Evolutionary conservation across 2,113 vertebrate genomes (phyloP).

Genomic region (Amblyopsis rosae): DNA sequence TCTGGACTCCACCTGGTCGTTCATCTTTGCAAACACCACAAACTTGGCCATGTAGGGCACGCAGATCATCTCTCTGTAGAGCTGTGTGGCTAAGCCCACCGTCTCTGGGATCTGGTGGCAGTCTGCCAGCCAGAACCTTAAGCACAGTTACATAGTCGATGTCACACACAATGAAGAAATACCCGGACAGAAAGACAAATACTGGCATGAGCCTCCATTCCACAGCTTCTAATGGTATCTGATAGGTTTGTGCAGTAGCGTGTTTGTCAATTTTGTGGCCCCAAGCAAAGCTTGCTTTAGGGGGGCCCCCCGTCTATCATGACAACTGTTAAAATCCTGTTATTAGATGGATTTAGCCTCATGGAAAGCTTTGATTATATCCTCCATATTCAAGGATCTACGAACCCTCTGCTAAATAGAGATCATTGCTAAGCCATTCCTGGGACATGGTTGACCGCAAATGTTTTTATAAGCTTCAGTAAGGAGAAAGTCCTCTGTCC

Average conservation of each 20-base stretch:
- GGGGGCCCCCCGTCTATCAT: no score
- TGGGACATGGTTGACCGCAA: no score
- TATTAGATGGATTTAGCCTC: no score
- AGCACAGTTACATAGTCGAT: not conserved
- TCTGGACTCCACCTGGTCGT: constrained; percentile 91
- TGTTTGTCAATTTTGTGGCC: no score
- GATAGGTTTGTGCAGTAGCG: not conserved
- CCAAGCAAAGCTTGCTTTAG: no score
- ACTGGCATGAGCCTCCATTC: not conserved
- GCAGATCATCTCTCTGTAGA: constrained; percentile 96
- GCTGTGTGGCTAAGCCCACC: constrained; percentile 90
- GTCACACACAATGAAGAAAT: not conserved
- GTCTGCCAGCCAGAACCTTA: constrained; percentile 96
- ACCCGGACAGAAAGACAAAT: not conserved
- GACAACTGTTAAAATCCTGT: no score
- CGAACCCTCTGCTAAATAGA: no score
- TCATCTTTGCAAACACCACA: constrained; percentile 98
- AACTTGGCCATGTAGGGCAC: constrained; percentile 99
- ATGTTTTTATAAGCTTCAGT: no score
- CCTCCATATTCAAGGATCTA: no score
- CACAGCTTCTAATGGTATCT: not conserved
- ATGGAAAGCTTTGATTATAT: no score
- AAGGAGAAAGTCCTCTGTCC: no score
- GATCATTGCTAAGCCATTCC: no score
- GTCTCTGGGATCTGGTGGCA: constrained; percentile 97